Evolutionary conservation across 2,888 invertebrate species (phyloP), one percentile per base, ranked within the genome.

Genomic region (Clanis bilineata): DNA sequence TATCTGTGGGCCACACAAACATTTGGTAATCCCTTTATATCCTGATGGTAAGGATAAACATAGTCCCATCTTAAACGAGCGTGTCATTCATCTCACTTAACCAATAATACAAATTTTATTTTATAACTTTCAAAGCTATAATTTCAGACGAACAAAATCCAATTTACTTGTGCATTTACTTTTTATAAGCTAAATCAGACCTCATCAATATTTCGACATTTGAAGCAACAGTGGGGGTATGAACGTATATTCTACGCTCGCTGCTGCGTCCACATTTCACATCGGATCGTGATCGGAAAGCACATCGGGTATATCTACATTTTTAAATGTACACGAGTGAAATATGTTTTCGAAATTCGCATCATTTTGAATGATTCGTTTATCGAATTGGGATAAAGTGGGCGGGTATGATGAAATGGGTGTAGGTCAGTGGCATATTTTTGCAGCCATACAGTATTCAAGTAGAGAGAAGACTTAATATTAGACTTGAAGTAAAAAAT

Each of bases 211-310:
- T 32, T 51, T 32, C 18, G 10, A 18, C 51, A 51, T 58, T 54
- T 56, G 41, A 59, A 28, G 51, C 57, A 60, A 62, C 64, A 66
- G 62, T 62, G 43, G 58, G 66, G 65, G 63, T 64, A 44, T 62
- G 59, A 70, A 74, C 76, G 73, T 71, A 76, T 70, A 73, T 73
- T 67, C 23, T 59, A 58, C 65, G 64, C 62, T 57, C 70, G 64
- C 64, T 65, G n/a, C n/a, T n/a, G n/a, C n/a, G n/a, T n/a, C 62
- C 68, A 60, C 68, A 69, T 65, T 77, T 79, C 79, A 79, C 71
- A 72, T 66, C 62, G 63, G 58, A 62, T 73, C 79, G 79, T 78
- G 80, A 78, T 72, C 65, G 56, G 80, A 67, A 74, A 76, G 66
- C 73, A 69, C 68, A 72, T 69, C 61, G 69, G 64, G 66, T 68